Evolutionary conservation across 2,113 vertebrate genomes (phyloP), one percentile per base, ranked within the genome.

Genomic region (Lophochroa leadbeateri): DNA sequence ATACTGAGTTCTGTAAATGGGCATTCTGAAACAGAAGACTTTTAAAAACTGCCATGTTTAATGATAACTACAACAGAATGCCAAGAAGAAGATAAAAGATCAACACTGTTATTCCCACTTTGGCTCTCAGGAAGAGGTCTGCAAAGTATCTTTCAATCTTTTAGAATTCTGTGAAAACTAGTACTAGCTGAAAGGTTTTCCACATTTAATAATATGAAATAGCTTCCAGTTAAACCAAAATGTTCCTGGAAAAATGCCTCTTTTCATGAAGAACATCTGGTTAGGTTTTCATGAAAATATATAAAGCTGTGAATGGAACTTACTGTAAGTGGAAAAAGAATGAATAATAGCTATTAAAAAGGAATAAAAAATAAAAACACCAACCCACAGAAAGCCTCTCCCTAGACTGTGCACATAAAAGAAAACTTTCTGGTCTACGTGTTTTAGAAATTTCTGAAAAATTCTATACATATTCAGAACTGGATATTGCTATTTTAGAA

Each of bases 21-120:
- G 81, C 67, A 82, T 91, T 95, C 77, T 91, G 91, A 97, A 95
- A 85, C 82, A 87, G 61, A 93, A 95, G 74, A 85, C 52, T 91
- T 90, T 88, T 72, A 63, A 95, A 97, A 94, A 61, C 70, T 92
- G 77, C 95, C 92, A 94, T 91, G 69, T 74, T 95, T 96, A 96
- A 96, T 96, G 88, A 92, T 96, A 95, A 49, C 83, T 92, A 94
- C 83, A 95, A 82, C 65, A 96, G 55, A 84, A 91, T 87, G 92
- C 77, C 92, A 94, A 93, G 72, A 82, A 85, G 67, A 96, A 94
- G 92, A 95, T 93, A 92, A 96, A 97, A 97, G 80, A 94, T 89
- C 88, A 84, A 37, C 74, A 84, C 35, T 76, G 76, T 82, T 95
- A 92, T 94, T 96, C 83, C 57, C 85, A 76, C 61, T 95, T 93